These are phyloP conservation scores for Perizoma affinitatum DNA, from an alignment of 2,888 invertebrate species.

Conservation along the genomic window DNA sequence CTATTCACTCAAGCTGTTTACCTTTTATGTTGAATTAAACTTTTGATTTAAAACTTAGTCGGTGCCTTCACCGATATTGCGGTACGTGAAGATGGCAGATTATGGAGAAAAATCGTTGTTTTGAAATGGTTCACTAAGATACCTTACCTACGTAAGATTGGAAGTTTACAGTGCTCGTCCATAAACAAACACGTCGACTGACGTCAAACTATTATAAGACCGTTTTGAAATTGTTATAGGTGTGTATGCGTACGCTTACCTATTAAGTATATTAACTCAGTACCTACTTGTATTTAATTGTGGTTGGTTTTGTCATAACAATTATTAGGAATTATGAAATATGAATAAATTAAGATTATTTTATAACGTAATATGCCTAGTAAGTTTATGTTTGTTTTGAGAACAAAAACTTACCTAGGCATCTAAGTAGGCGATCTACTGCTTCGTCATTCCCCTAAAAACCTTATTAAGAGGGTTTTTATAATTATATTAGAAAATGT, in stretches of 20 bases:
- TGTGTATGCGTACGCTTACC: conserved; percentile 1
- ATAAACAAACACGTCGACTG: conserved; percentile 70
- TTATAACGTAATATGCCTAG: no score
- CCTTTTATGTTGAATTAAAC: background rate
- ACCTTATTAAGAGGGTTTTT: no score
- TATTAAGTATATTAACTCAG: background rate
- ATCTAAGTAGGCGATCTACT: no score
- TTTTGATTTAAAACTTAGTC: no score
- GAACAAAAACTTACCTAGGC: no score
- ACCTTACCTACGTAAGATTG: conserved; percentile 50
- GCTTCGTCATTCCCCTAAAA: no score
- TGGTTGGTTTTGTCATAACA: conserved; percentile 2
- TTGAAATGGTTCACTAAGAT: background rate
- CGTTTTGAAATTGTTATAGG: conserved; percentile 14
- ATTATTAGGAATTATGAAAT: background rate
- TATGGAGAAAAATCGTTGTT: no score
- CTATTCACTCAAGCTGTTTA: conserved; percentile 36
- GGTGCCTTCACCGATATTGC: no score
- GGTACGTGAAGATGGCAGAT: no score
- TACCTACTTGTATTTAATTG: conserved; percentile 1
- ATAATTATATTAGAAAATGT: no score
- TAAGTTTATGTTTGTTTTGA: no score
- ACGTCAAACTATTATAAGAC: conserved; percentile 61
- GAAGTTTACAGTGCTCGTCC: conserved; percentile 72
- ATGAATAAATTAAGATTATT: no score